phyloP scores from a whole-genome alignment of 2,888 invertebrate genomes.

The Alitta virens region DNA sequence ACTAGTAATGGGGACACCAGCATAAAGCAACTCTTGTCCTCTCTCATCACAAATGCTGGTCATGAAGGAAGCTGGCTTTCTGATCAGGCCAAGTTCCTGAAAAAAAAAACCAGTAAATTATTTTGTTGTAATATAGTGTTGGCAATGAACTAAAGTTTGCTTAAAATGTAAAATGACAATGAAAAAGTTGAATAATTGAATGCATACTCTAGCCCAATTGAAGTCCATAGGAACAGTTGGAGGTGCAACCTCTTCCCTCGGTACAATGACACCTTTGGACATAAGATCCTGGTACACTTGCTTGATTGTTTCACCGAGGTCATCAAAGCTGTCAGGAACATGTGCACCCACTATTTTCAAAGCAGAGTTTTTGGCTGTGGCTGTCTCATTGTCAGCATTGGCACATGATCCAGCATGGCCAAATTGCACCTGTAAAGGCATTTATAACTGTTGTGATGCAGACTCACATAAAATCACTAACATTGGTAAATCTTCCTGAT shows the following conservation, averaged over 20 bases:
- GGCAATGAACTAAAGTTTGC: too few species aligned
- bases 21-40: slow-evolving; percentile 94
- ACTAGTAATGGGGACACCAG: slow-evolving; percentile 81
- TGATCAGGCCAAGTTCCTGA: slow-evolving; percentile 90
- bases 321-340: slow-evolving; percentile 92
- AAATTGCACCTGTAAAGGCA: slow-evolving; percentile 74
- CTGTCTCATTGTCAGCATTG: slow-evolving; percentile 89
- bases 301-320: slow-evolving; percentile 74
- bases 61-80: slow-evolving; percentile 99
- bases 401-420: slow-evolving; percentile 99
- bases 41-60: slow-evolving; percentile 99
- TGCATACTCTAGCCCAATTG: slow-evolving; percentile 80
- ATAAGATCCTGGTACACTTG: slow-evolving; percentile 70
- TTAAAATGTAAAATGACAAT: too few species aligned
- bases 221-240: slow-evolving; percentile 99
- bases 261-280: slow-evolving; percentile 74
- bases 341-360: slow-evolving; percentile 79
- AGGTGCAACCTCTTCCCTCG: slow-evolving; percentile 88
- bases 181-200: background rate
- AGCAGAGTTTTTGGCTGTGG: slow-evolving; percentile 85
- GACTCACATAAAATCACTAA: too few species aligned
- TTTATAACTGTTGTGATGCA: too few species aligned
- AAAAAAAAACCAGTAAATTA: too few species aligned
- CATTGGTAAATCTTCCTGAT: too few species aligned
- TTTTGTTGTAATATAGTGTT: too few species aligned